A percentile compares a stretch with the other conserved stretches of the same genome.
phyloP scores from a whole-genome alignment of 2,113 vertebrate genomes.

The Ictalurus punctatus region DNA sequence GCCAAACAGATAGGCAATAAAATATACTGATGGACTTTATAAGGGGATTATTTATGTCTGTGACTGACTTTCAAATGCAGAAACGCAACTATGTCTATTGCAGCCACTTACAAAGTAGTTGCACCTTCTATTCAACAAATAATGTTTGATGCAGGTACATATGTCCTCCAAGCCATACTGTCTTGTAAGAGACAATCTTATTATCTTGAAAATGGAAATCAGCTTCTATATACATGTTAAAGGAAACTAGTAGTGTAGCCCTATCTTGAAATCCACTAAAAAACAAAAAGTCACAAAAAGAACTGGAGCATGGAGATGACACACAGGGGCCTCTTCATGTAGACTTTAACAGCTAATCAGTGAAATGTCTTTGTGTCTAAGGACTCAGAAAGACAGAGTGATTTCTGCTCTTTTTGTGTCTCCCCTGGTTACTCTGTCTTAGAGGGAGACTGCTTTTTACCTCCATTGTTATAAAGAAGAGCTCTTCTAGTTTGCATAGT shows the following conservation, averaged over 20 bases:
- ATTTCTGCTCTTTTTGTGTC: constrained; percentile 29
- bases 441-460: not conserved
- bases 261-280: not conserved
- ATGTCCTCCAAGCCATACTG: not conserved
- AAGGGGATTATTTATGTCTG: constrained; percentile 11
- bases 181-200: not conserved
- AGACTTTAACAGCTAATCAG: constrained; percentile 11
- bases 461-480: not conserved
- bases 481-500: not conserved
- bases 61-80: not conserved
- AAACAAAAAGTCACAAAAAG: not conserved
- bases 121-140: not conserved
- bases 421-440: not conserved
- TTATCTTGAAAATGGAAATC: not conserved
- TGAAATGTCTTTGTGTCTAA: constrained; percentile 24
- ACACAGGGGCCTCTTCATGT: not conserved
- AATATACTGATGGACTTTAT: constrained; percentile 11
- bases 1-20: constrained; percentile 31
- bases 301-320: not conserved
- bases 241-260: not conserved
- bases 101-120: not conserved
- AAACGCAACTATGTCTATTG: constrained; percentile 12
- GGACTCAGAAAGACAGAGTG: constrained; percentile 17
- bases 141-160: not conserved
- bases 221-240: constrained; percentile 1